Evolutionary conservation across 2,888 invertebrate species (phyloP), one percentile per base, ranked within the genome.

Genomic region (Lasioglossum calceatum): DNA sequence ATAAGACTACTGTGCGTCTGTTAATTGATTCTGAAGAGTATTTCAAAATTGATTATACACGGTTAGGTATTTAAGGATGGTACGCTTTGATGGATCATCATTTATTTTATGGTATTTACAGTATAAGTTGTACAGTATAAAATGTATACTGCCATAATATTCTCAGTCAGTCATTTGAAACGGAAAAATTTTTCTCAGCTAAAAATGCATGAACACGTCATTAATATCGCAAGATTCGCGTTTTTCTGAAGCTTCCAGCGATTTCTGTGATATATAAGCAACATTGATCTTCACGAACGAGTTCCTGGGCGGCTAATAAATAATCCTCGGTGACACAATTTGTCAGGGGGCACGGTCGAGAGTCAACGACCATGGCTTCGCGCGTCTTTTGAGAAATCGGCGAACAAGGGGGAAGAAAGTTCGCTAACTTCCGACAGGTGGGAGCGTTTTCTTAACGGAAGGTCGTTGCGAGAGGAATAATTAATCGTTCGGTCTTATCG

Each of bases 401-500:
- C 16, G 32, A 12, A 16, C 54, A n/a, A 54, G 70, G 39, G 12
- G 27, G 71, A 42, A 61, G 44, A 50, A 72, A 72, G 39, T 47
- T 32, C 10, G 27, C 61, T 58, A 67, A 74, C 47, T 39, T 23
- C 39, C 12, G 39, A 14, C 47, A 27, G 70, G 47, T 27, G 39
- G 23, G 36, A 61, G 47, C 61, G 64, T 61, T 74, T 47, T 32
- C 19, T 64, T 44, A 32, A n/a, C 27, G 8, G 32, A 7, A 16
- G 19, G 14, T 32, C 36, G 7, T 67, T 32, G 39, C n/a, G 32
- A 42, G 12, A 27, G 58, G 58, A 81, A 47, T 82, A 85, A 82
- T 85, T 79, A 85, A 82, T 85, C n/a, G 32, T 32, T 71, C 78
- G 39, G 16, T 3, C 12, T 75, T 61, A 75, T 73, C 64, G 54